A percentile compares a stretch with the other conserved stretches of the same genome.
phyloP scores from a whole-genome alignment of 1,140 invertebrate genomes.

The Orchesella cincta region DNA sequence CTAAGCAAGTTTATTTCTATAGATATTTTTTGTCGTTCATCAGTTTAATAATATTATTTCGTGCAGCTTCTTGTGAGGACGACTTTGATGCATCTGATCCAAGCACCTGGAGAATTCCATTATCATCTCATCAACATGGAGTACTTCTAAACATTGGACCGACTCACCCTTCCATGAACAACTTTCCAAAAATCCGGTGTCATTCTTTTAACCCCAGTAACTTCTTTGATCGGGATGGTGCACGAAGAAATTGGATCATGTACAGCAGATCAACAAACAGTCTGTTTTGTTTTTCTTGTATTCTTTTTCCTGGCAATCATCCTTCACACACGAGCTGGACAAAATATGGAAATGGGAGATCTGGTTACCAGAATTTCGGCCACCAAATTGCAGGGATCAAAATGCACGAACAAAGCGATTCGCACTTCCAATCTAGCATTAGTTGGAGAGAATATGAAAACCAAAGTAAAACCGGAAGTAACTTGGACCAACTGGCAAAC shows the following conservation, averaged over 20 bases:
- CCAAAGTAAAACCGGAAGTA: neutral
- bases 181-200: neutral
- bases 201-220: neutral
- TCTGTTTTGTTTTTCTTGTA: neutral
- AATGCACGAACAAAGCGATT: neutral
- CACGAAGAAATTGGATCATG: neutral
- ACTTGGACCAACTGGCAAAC: neutral
- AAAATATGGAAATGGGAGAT: neutral
- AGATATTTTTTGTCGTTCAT: neutral
- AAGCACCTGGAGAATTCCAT: neutral
- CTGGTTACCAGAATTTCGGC: neutral
- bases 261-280: neutral
- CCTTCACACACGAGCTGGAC: neutral
- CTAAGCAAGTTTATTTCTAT: neutral
- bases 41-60: neutral
- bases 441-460: constrained; percentile 43
- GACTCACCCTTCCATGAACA: neutral
- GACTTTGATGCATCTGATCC: neutral
- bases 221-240: neutral
- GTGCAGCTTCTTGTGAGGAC: neutral
- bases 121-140: neutral
- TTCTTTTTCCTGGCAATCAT: neutral
- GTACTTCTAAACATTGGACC: neutral
- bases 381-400: neutral
- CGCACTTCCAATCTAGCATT: constrained; percentile 2